Percentiles rank a stretch among this genome's conserved stretches.
Conservation (phyloP, 2,888 invertebrate species). For the Macrophya alboannulata region DNA sequence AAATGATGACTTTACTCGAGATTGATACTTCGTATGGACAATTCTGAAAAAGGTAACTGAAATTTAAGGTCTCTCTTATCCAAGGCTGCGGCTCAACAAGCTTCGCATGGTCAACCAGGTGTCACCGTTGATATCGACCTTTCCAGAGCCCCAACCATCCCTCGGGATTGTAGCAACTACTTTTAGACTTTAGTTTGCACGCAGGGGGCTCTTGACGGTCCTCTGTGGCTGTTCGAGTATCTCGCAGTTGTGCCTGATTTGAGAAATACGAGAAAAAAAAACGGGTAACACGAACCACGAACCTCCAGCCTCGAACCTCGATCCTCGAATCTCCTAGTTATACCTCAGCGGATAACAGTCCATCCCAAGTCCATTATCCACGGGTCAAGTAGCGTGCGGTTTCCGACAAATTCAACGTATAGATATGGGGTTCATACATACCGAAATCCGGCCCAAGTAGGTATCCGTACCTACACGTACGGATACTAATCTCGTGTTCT, state of each 20-base stretch:
- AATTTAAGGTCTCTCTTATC: constrained; percentile 2
- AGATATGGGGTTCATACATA: neutral
- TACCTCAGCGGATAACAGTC: constrained; percentile 27
- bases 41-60: neutral
- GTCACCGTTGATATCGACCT: constrained; percentile 23
- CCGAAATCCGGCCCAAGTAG: neutral
- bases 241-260: constrained; percentile 7
- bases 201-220: neutral
- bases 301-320: neutral
- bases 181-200: constrained; percentile 32
- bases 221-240: constrained; percentile 2
- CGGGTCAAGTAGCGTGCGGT: constrained; percentile 26
- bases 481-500: neutral
- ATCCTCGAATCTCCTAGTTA: neutral
- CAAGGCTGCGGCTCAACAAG: neutral
- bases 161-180: constrained; percentile 21
- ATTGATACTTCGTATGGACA: too few relatives aligned
- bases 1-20: neutral
- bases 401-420: constrained; percentile 10
- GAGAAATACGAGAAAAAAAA: neutral
- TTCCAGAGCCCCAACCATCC: constrained; percentile 10
- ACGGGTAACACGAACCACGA: neutral
- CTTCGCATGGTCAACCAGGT: constrained; percentile 29
- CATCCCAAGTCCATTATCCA: constrained; percentile 33
- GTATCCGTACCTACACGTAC: neutral